Evolutionary conservation across 2,888 invertebrate genomes (phyloP).

Genomic region (Sarcophaga subvicina): DNA sequence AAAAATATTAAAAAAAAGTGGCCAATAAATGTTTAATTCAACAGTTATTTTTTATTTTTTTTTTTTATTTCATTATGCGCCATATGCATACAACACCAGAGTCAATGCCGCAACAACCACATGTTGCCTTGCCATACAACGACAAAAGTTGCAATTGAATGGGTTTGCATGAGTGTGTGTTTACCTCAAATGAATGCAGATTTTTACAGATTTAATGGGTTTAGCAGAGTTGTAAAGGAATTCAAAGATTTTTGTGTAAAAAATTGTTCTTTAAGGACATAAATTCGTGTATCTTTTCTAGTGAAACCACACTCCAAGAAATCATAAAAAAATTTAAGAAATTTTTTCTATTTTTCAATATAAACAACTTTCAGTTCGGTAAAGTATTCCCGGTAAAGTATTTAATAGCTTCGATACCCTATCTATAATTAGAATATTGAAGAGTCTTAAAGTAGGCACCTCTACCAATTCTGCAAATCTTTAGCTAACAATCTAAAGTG

Average conservation of each 20-base stretch:
- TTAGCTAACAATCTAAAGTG: no score
- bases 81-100: slow-evolving; percentile 51
- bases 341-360: no score
- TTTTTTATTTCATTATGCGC: slow-evolving; percentile 39
- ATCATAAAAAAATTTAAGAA: no score
- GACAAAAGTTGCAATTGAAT: slow-evolving; percentile 1
- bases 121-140: slow-evolving; percentile 46
- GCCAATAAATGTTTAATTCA: slow-evolving; percentile 52
- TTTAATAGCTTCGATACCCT: no score
- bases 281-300: no score
- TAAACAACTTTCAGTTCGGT: no score
- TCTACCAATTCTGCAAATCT: no score
- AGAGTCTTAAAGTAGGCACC: no score
- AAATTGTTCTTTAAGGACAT: neutral
- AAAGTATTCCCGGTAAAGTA: no score
- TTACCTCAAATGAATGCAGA: neutral
- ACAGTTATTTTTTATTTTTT: slow-evolving; percentile 10
- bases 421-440: no score
- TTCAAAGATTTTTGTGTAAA: neutral
- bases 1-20: slow-evolving; percentile 34
- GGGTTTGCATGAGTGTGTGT: neutral
- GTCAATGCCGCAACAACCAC: slow-evolving; percentile 59
- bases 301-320: no score
- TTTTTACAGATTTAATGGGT: neutral
- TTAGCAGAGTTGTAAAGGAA: neutral